phyloP scores from a whole-genome alignment of 2,888 invertebrate species.

The Lycophotia porphyrea region DNA sequence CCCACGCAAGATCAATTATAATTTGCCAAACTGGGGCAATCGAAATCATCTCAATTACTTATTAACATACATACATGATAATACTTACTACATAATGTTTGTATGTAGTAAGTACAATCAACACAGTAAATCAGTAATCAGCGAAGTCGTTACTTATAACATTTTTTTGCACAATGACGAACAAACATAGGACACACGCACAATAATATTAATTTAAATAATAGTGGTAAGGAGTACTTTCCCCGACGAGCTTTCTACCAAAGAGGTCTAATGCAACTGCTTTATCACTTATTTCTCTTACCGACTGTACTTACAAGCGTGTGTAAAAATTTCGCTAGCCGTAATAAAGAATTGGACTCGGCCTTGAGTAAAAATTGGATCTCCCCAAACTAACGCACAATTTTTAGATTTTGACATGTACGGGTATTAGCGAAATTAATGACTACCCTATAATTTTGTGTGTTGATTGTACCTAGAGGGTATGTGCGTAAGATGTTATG shows the following conservation, averaged over 20 bases:
- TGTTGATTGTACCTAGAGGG: constrained; percentile 9
- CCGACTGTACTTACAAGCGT: background rate
- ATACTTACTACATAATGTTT: background rate
- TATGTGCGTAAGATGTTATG: constrained; percentile 14
- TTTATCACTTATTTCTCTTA: background rate
- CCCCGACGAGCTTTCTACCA: no score
- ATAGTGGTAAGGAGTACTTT: no score
- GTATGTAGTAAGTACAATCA: constrained; percentile 12
- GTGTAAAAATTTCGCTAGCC: constrained; percentile 26
- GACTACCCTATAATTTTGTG: constrained; percentile 12
- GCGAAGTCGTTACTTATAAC: background rate
- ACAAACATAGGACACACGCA: background rate
- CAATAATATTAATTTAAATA: no score
- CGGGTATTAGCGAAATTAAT: constrained; percentile 35
- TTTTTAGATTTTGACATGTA: constrained; percentile 24
- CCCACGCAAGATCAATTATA: constrained; percentile 28
- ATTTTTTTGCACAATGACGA: background rate
- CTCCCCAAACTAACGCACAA: constrained; percentile 40
- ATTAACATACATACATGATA: constrained; percentile 14
- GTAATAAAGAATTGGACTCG: constrained; percentile 11
- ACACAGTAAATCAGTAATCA: background rate
- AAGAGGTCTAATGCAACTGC: background rate
- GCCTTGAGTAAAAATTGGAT: constrained; percentile 52
- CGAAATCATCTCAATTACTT: constrained; percentile 34
- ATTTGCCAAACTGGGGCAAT: constrained; percentile 31